Conservation (phyloP, 2,797 vertebrate species). For the Sparus aurata region DNA sequence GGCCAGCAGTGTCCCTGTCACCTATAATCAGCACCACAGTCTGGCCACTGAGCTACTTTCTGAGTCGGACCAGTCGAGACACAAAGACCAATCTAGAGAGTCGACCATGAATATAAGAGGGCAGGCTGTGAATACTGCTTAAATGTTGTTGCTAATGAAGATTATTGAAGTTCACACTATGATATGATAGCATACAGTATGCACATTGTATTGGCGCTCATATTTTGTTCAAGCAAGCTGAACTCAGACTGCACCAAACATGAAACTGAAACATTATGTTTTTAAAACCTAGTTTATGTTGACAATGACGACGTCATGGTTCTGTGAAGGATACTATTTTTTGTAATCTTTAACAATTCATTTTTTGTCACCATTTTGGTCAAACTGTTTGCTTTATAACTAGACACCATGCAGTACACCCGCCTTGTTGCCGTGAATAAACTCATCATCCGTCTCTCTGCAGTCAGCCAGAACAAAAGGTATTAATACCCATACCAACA, state of each 20-base stretch:
- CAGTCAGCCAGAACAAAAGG: not conserved
- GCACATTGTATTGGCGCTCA: not conserved
- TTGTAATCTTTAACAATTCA: too few relatives aligned
- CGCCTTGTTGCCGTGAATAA: not conserved
- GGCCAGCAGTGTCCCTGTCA: conserved; percentile 82
- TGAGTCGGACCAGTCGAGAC: conserved; percentile 57
- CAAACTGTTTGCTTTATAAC: not conserved
- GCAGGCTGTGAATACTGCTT: conserved; percentile 17
- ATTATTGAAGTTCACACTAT: conserved; percentile 27
- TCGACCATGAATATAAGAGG: conserved; percentile 8
- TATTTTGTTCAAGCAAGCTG: not conserved
- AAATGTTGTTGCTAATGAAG: conserved; percentile 24
- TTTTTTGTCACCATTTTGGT: too few relatives aligned
- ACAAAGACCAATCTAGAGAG: conserved; percentile 46
- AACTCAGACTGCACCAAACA: not conserved
- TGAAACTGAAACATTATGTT: too few relatives aligned
- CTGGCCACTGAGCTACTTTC: conserved; percentile 62
- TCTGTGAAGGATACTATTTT: not conserved
- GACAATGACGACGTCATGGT: too few relatives aligned
- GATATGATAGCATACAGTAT: conserved; percentile 4
- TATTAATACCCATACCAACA: too few relatives aligned
- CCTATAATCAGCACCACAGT: conserved; percentile 71
- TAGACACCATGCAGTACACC: not conserved
- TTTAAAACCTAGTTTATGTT: too few relatives aligned
- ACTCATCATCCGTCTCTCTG: not conserved